Percentiles rank a stretch among this genome's conserved stretches.
Conservation (phyloP, 2,888 invertebrate species). For the Phaonia tiefii region DNA sequence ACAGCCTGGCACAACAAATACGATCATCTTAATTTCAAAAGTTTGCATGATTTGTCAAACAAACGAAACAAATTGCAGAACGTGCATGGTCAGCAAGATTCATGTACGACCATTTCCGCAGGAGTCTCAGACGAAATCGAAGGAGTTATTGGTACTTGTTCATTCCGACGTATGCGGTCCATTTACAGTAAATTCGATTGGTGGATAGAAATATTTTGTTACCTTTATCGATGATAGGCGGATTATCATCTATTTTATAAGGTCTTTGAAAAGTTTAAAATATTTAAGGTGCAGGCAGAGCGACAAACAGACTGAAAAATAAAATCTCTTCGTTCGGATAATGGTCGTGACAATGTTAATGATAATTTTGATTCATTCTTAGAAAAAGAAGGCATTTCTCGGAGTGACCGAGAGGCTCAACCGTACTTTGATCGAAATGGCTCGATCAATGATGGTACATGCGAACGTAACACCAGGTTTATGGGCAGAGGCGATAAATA, state of each 20-base stretch:
- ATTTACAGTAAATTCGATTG: slow-evolving; percentile 10
- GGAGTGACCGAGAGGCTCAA: background rate
- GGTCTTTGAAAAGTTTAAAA: too few species aligned
- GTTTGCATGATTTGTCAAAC: slow-evolving; percentile 41
- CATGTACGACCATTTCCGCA: slow-evolving; percentile 41
- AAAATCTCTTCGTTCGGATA: too few species aligned
- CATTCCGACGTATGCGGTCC: slow-evolving; percentile 42
- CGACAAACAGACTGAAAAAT: too few species aligned
- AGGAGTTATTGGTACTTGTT: slow-evolving; percentile 27
- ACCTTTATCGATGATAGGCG: slow-evolving; percentile 48
- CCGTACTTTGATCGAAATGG: too few species aligned
- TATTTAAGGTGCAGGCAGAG: too few species aligned
- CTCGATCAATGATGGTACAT: too few species aligned
- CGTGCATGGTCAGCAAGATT: slow-evolving; percentile 53
- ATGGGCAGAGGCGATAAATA: too few species aligned
- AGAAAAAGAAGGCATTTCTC: too few species aligned
- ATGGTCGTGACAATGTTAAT: too few species aligned
- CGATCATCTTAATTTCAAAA: background rate
- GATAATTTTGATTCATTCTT: too few species aligned
- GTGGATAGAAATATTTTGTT: slow-evolving; percentile 44
- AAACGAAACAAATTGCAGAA: slow-evolving; percentile 35
- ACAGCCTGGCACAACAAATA: background rate
- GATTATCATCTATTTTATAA: too few species aligned
- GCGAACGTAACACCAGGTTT: background rate
- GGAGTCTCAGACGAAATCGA: slow-evolving; percentile 33